Conservation (phyloP, 1,140 invertebrate species). For the Luehdorfia chinensis region DNA sequence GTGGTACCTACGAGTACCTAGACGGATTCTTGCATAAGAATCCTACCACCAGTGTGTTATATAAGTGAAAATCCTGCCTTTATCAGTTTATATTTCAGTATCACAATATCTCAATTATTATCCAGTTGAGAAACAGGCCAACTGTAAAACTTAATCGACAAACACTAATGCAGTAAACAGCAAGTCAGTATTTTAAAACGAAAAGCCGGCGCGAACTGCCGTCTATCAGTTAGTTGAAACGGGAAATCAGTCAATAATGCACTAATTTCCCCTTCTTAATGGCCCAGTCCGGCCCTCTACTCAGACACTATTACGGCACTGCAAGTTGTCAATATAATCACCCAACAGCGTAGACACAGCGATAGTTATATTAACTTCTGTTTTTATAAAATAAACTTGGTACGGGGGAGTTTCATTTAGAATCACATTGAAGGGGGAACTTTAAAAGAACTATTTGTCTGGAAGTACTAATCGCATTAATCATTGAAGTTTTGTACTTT, state of each 20-base stretch:
- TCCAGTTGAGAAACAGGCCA: conserved; percentile 6
- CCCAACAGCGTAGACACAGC: conserved; percentile 6
- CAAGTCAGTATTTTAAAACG: conserved; percentile 64
- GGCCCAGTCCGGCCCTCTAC: conserved; percentile 62
- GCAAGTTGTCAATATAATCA: conserved; percentile 21
- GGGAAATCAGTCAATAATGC: conserved; percentile 76
- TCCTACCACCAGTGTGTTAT: too few species aligned
- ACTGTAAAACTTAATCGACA: conserved; percentile 3
- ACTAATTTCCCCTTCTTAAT: conserved; percentile 75
- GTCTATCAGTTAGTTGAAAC: conserved; percentile 71
- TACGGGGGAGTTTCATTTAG: neutral
- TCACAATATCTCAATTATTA: neutral
- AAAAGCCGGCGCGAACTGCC: conserved; percentile 56
- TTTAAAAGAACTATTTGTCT: conserved; percentile 6
- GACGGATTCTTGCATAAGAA: too few species aligned
- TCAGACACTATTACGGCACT: conserved; percentile 69
- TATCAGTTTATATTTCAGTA: too few species aligned
- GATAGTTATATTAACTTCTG: neutral
- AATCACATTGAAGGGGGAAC: conserved; percentile 1
- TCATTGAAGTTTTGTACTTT: conserved; percentile 1
- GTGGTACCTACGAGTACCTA: too few species aligned
- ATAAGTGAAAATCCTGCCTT: too few species aligned
- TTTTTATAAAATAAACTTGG: conserved; percentile 2
- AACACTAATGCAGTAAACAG: conserved; percentile 57
- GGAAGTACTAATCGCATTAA: neutral